These are phyloP conservation scores for Coecobrya sp. DNA, from an alignment of 2,888 invertebrate genomes.

Conservation along the genomic window DNA sequence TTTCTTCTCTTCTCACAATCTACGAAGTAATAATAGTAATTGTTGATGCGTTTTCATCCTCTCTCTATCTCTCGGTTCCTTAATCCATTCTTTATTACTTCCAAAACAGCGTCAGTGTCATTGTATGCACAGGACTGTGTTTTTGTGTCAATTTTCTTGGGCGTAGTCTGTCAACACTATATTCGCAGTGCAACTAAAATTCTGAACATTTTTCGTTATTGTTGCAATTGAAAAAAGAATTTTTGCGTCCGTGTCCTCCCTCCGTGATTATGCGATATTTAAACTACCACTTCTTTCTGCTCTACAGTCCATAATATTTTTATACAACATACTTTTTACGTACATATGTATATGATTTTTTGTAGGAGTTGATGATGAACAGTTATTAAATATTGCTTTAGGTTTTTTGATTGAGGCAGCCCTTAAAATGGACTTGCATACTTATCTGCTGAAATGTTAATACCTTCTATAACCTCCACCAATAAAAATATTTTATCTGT, in stretches of 20 bases:
- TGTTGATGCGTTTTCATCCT: constrained; percentile 26
- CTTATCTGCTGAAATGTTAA: constrained; percentile 52
- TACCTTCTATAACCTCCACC: constrained; percentile 53
- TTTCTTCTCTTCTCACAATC: not conserved
- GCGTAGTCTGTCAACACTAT: constrained; percentile 62
- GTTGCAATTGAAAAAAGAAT: not conserved
- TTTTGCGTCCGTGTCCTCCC: constrained; percentile 51
- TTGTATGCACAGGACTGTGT: not conserved
- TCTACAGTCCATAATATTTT: not conserved
- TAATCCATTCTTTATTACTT: constrained; percentile 35
- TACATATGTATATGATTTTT: not conserved
- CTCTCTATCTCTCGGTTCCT: not conserved
- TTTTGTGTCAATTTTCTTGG: constrained; percentile 61
- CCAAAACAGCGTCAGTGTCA: constrained; percentile 39
- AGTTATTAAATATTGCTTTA: not conserved
- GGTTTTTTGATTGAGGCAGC: constrained; percentile 36
- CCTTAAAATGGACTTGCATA: constrained; percentile 67
- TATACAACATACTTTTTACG: no score
- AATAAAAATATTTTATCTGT: constrained; percentile 17
- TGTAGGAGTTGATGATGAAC: constrained; percentile 39
- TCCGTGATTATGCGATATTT: constrained; percentile 9
- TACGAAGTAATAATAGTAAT: not conserved
- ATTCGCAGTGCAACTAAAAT: not conserved
- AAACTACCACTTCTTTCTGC: not conserved
- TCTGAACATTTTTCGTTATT: constrained; percentile 38